These are phyloP conservation scores for Lycia hirtaria DNA, from an alignment of 2,888 invertebrate genomes.

Conservation along the genomic window DNA sequence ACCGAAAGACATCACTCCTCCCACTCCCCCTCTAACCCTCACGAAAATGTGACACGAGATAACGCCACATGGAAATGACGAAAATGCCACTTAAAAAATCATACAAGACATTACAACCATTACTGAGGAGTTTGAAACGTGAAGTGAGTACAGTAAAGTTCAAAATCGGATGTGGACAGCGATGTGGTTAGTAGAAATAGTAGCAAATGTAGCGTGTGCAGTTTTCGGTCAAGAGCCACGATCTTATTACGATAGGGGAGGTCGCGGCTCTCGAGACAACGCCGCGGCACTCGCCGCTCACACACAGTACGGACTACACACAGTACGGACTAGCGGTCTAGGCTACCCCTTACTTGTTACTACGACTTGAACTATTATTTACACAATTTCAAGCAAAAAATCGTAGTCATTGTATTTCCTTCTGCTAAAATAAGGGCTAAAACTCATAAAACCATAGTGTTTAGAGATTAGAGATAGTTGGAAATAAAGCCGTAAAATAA, in stretches of 20 bases:
- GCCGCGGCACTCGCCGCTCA: not conserved
- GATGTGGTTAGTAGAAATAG: conserved; percentile 17
- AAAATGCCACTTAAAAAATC: conserved; percentile 39
- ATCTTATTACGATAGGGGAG: conserved; percentile 44
- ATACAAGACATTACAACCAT: conserved; percentile 2
- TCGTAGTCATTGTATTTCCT: no score
- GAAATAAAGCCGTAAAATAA: no score
- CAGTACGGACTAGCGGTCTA: no score
- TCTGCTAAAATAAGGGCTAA: no score
- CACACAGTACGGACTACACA: conserved; percentile 1
- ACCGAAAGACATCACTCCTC: conserved; percentile 37
- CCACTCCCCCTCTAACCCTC: conserved; percentile 24
- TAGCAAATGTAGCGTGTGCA: conserved; percentile 43
- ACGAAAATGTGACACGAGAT: conserved; percentile 39
- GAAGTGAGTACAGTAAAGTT: not conserved
- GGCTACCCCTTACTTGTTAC: no score
- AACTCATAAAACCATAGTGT: no score
- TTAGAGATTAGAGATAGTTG: no score
- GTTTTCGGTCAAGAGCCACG: conserved; percentile 41
- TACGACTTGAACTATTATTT: no score
- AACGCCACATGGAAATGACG: conserved; percentile 42
- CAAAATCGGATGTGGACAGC: not conserved
- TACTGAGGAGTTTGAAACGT: not conserved
- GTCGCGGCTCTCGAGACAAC: conserved; percentile 30
- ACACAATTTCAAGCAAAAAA: no score